Evolutionary conservation across 2,113 vertebrate species (phyloP), one percentile per base, ranked within the genome.

Genomic region (Rhegmatorhina hoffmannsi): DNA sequence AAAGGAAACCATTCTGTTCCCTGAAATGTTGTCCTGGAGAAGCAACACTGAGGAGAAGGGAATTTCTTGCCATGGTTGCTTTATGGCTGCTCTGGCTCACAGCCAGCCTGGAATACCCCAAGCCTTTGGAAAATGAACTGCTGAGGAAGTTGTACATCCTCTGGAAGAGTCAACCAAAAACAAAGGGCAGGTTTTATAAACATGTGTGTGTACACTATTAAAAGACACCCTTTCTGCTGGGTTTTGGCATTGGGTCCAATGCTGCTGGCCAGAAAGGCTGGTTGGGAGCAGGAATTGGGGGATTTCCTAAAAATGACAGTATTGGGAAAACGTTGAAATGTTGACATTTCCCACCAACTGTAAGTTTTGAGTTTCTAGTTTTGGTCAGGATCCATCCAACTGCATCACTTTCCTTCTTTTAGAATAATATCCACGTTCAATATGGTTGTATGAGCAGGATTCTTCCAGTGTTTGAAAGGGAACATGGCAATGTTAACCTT

Each of bases 251-350:
- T 64, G 58, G n/a, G 33, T 79, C 60, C 60, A 9, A 31, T 18
- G 55, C 29, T 72, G 53, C 78, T 73, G 87, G 82, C 78, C 94
- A 93, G 70, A 29, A 72, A 66, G 43, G 75, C 67, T 82, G 78
- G 8, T 62, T 74, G 36, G 79, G 81, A 96, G 75, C 82, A 60
- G 90, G 92, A 89, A 91, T 84, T 67, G 1, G 86, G 91, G 91
- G 85, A 95, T 95, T 95, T 96, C 92, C 93, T 85, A 67, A 87
- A 91, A 94, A 94, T 67, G 2, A 84, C 94, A 75, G 43, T 50
- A 38, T 72, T 90, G 78, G 88, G 43, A 94, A 90, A 92, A 88
- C 36, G 58, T 31, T 84, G 83, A 95, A 79, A 88, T 82, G 92
- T 76, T 90, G 88, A 90, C 33, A 68, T 92, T 93, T 96, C 93